These are phyloP conservation scores for Conus ventricosus DNA, from an alignment of 1,140 invertebrate species.

Conservation along the genomic window DNA sequence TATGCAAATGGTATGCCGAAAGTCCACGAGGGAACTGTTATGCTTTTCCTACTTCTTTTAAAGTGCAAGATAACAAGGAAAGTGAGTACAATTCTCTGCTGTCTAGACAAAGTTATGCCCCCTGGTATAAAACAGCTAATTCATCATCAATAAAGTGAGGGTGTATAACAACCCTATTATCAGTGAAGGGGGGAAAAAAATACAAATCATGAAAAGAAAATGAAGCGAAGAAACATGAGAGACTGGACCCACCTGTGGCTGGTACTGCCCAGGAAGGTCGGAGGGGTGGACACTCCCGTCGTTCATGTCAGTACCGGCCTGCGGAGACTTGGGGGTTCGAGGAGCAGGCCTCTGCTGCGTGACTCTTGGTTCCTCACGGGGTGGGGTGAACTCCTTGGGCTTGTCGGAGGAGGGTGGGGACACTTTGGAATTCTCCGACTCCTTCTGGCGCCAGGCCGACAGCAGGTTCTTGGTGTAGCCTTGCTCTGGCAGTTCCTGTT, in stretches of 20 bases:
- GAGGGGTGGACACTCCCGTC: conserved; percentile 59
- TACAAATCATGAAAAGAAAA: too few species aligned
- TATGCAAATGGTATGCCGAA: too few species aligned
- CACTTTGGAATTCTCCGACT: conserved; percentile 54
- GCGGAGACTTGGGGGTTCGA: conserved; percentile 51
- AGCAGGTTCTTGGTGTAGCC: conserved; percentile 67
- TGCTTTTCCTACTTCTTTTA: too few species aligned
- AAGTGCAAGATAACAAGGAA: too few species aligned
- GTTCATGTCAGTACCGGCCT: conserved; percentile 51
- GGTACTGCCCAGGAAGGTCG: conserved; percentile 68
- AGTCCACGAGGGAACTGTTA: too few species aligned
- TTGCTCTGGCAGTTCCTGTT: conserved; percentile 65
- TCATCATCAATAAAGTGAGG: too few species aligned
- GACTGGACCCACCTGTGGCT: conserved; percentile 47
- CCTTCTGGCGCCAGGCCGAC: conserved; percentile 65
- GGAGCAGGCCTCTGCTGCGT: conserved; percentile 30
- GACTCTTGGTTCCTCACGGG: conserved; percentile 56
- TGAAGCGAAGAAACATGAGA: too few species aligned
- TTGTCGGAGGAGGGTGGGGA: conserved; percentile 51
- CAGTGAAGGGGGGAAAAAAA: too few species aligned
- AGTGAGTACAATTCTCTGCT: too few species aligned
- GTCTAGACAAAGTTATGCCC: too few species aligned
- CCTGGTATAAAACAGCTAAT: too few species aligned
- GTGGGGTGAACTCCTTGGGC: conserved; percentile 69
- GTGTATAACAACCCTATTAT: too few species aligned